Evolutionary conservation across 2,888 invertebrate genomes (phyloP).

Genomic region (Eupeodes luniger): DNA sequence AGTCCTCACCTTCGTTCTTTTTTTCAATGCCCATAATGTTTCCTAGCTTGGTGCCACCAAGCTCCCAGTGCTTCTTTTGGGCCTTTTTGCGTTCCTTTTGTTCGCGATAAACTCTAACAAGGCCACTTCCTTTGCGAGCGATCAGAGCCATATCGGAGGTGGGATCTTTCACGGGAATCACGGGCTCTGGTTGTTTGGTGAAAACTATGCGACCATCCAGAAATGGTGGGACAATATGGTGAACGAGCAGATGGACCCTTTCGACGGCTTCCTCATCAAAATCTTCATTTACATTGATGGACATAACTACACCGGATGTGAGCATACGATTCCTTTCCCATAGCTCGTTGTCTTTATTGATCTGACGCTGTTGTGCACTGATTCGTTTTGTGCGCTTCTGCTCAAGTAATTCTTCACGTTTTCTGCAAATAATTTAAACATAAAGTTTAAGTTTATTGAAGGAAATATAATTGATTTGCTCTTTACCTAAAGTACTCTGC

Average conservation of each 20-base stretch:
- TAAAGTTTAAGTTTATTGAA: too few species aligned
- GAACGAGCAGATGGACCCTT: conserved; percentile 97
- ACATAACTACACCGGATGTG: conserved; percentile 96
- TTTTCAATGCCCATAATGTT: conserved; percentile 97
- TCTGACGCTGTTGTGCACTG: conserved; percentile 97
- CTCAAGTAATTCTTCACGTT: conserved; percentile 96
- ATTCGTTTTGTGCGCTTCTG: conserved; percentile 95
- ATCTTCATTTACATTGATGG: conserved; percentile 94
- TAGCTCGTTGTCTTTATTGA: conserved; percentile 98
- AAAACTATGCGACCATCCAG: conserved; percentile 99
- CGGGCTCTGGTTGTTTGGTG: conserved; percentile 99
- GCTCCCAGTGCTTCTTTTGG: conserved; percentile 99
- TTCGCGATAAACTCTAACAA: conserved; percentile 96
- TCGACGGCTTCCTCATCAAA: conserved; percentile 98
- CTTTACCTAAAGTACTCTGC: conserved; percentile 91
- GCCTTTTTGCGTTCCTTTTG: conserved; percentile 98
- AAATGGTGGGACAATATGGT: conserved; percentile 99
- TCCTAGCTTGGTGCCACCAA: conserved; percentile 94
- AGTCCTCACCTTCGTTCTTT: conserved; percentile 91
- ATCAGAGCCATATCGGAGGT: conserved; percentile 99
- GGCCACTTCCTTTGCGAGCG: conserved; percentile 95
- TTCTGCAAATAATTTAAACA: conserved; percentile 84
- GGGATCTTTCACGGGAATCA: conserved; percentile 97
- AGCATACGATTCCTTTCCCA: conserved; percentile 99
- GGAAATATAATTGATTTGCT: too few species aligned